phyloP scores from a whole-genome alignment of 1,140 invertebrate genomes.

The Sycobia sp. region DNA sequence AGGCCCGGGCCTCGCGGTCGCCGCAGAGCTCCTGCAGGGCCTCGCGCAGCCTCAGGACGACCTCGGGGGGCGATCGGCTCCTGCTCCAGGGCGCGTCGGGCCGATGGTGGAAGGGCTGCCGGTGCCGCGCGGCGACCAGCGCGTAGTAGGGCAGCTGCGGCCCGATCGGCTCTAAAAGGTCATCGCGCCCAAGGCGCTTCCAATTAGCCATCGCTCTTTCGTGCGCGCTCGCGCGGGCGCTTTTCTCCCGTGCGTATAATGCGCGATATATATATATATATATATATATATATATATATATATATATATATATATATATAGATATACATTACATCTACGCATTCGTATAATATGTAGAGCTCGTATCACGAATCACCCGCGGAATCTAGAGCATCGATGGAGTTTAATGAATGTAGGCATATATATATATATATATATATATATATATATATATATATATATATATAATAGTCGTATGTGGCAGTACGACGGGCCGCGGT shows the following conservation, averaged over 20 bases:
- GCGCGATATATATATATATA: slow-evolving; percentile 3
- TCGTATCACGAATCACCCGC: not conserved
- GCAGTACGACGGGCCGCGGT: too few species aligned
- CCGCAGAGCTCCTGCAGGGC: slow-evolving; percentile 46
- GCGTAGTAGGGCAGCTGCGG: slow-evolving; percentile 36
- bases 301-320: slow-evolving; percentile 11
- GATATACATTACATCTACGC: too few species aligned
- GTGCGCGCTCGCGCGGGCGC: too few species aligned
- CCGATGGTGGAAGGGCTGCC: slow-evolving; percentile 44
- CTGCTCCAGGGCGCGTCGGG: slow-evolving; percentile 44
- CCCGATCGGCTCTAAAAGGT: slow-evolving; percentile 45
- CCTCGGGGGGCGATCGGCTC: slow-evolving; percentile 45
- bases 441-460: too few species aligned
- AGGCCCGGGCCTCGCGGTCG: too few species aligned
- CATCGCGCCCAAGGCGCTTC: too few species aligned
- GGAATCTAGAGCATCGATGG: not conserved
- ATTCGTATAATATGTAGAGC: too few species aligned
- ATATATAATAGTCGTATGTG: too few species aligned
- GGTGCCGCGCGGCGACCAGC: slow-evolving; percentile 24
- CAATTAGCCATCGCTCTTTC: not conserved
- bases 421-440: too few species aligned
- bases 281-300: not conserved
- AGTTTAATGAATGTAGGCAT: too few species aligned
- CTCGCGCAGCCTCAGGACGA: slow-evolving; percentile 41
- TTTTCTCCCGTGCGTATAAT: too few species aligned